A percentile compares a stretch with the other conserved stretches of the same genome.
Conservation (phyloP, 2,797 vertebrate species). For the Lophotriccus pileatus region DNA sequence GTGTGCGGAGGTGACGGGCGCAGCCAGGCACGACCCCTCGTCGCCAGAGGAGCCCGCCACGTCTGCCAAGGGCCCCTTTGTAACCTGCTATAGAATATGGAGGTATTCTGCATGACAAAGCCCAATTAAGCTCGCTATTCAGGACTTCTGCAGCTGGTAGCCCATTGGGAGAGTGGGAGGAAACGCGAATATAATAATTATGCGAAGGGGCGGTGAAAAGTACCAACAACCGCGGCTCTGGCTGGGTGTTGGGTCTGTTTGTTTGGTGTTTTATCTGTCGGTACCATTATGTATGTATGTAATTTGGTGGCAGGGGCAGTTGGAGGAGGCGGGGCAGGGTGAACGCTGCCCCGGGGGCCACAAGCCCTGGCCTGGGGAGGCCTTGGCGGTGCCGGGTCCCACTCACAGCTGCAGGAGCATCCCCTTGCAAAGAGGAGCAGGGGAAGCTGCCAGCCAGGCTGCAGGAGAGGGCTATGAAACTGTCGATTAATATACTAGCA, state of each 20-base stretch:
- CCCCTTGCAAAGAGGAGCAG: neutral
- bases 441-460: neutral
- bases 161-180: slow-evolving; percentile 85
- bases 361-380: neutral
- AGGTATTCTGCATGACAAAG: slow-evolving; percentile 96
- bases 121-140: slow-evolving; percentile 95
- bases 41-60: neutral
- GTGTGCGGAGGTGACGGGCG: slow-evolving; percentile 56
- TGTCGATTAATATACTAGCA: neutral
- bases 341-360: neutral
- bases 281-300: neutral
- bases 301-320: slow-evolving; percentile 50
- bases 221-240: neutral
- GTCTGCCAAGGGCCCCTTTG: slow-evolving; percentile 79
- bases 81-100: slow-evolving; percentile 84
- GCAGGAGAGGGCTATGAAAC: neutral
- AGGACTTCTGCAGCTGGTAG: slow-evolving; percentile 92
- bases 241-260: neutral
- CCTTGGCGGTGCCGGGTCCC: neutral
- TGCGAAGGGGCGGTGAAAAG: slow-evolving; percentile 57
- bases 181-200: slow-evolving; percentile 84
- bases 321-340: neutral
- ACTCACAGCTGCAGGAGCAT: neutral
- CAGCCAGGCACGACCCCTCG: neutral
- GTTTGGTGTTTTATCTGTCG: slow-evolving; percentile 3